Evolutionary conservation across 1,140 invertebrate genomes (phyloP).

Genomic region (Diuraphis noxia): DNA sequence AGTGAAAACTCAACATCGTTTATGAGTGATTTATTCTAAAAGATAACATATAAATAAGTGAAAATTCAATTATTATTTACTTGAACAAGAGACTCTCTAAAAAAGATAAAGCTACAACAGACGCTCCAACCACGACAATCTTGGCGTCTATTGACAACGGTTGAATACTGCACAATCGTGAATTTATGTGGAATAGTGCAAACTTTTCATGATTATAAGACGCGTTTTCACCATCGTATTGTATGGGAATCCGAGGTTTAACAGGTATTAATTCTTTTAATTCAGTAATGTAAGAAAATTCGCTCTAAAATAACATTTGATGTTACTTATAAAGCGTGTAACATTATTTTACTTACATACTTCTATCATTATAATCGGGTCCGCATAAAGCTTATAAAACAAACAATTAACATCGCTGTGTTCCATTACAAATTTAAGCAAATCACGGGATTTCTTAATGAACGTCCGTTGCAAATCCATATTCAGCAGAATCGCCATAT

Average conservation of each 20-base stretch:
- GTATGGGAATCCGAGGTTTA: constrained; percentile 3
- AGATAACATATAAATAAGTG: neutral
- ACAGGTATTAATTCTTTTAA: constrained; percentile 25
- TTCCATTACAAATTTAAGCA: constrained; percentile 23
- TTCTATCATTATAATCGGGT: neutral
- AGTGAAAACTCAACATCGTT: neutral
- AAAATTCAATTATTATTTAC: constrained; percentile 58
- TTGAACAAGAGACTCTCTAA: constrained; percentile 69
- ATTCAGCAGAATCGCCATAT: constrained; percentile 6
- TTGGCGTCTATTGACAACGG: constrained; percentile 65
- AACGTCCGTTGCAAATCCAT: constrained; percentile 9
- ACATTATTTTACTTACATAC: neutral
- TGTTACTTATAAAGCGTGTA: neutral
- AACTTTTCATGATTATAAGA: neutral
- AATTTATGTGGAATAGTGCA: constrained; percentile 22
- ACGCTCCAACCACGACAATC: constrained; percentile 76
- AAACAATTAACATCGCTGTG: constrained; percentile 21
- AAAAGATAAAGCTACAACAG: constrained; percentile 71
- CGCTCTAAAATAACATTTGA: neutral
- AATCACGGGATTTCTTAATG: neutral
- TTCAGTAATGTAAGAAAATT: neutral
- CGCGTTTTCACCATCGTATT: neutral
- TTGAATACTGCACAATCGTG: constrained; percentile 57
- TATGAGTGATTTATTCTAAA: neutral
- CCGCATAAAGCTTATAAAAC: constrained; percentile 12